Percentiles rank a stretch among this genome's conserved stretches.
phyloP scores from a whole-genome alignment of 2,888 invertebrate genomes.

The Lycophotia porphyrea region DNA sequence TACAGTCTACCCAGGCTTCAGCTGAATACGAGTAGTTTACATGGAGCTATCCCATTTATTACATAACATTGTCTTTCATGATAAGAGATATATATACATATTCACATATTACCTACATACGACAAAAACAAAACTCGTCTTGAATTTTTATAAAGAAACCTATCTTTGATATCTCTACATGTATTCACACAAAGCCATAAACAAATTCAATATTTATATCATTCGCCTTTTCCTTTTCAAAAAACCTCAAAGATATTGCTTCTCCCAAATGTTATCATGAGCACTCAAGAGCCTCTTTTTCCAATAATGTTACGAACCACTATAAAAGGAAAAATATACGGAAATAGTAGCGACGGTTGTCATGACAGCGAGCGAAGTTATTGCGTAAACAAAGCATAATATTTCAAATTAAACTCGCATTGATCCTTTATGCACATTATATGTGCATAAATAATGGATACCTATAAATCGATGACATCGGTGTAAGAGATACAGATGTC shows the following conservation, averaged over 20 bases:
- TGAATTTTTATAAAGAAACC: background rate
- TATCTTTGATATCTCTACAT: background rate
- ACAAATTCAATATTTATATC: conserved; percentile 35
- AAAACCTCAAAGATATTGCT: conserved; percentile 40
- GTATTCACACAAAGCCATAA: conserved; percentile 26
- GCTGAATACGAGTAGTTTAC: background rate
- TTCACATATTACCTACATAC: background rate
- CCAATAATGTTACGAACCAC: conserved; percentile 29
- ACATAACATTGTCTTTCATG: background rate
- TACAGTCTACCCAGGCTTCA: background rate
- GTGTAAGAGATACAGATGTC: background rate
- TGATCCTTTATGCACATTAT: background rate
- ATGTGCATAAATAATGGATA: too few species aligned
- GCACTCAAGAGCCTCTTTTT: conserved; percentile 46
- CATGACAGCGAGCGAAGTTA: conserved; percentile 26
- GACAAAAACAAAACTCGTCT: background rate
- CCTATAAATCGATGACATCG: background rate
- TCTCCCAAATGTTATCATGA: conserved; percentile 33
- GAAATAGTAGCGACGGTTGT: conserved; percentile 29
- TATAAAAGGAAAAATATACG: conserved; percentile 27
- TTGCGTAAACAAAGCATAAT: conserved; percentile 22
- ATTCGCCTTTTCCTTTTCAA: conserved; percentile 15
- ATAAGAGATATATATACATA: too few species aligned
- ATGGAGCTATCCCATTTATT: background rate
- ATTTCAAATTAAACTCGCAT: background rate